phyloP scores from a whole-genome alignment of 2,888 invertebrate species.

The Pseudoips prasinana region DNA sequence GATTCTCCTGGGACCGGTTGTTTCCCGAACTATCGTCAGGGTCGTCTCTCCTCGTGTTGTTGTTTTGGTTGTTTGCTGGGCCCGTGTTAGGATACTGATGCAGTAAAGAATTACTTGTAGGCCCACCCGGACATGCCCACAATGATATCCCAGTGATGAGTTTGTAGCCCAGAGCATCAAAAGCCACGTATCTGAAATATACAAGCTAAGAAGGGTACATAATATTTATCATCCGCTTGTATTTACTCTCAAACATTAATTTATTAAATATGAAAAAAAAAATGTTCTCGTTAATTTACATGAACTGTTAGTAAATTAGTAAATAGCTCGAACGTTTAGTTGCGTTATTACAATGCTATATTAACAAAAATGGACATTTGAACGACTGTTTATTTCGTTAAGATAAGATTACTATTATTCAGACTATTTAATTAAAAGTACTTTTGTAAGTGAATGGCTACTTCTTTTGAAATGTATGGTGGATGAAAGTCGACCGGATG shows the following conservation, averaged over 20 bases:
- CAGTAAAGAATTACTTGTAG: slow-evolving; percentile 40
- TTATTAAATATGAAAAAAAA: too few species aligned
- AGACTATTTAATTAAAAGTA: too few species aligned
- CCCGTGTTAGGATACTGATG: slow-evolving; percentile 46
- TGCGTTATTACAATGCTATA: background rate
- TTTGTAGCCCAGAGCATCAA: slow-evolving; percentile 90
- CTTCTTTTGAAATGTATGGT: too few species aligned
- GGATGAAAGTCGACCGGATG: too few species aligned
- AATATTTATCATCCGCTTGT: slow-evolving; percentile 18
- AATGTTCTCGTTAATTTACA: too few species aligned
- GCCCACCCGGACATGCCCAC: slow-evolving; percentile 46
- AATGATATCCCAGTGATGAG: slow-evolving; percentile 91
- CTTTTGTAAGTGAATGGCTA: too few species aligned
- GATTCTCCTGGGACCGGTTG: slow-evolving; percentile 45
- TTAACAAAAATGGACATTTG: background rate
- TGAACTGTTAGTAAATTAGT: too few species aligned
- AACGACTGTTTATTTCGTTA: too few species aligned
- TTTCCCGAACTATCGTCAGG: slow-evolving; percentile 42
- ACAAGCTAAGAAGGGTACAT: slow-evolving; percentile 26
- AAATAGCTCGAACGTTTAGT: too few species aligned
- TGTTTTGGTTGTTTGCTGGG: slow-evolving; percentile 45
- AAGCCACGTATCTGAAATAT: slow-evolving; percentile 88
- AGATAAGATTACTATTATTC: too few species aligned
- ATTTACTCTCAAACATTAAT: too few species aligned
- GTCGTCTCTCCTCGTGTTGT: slow-evolving; percentile 44